phyloP scores from a whole-genome alignment of 2,113 vertebrate genomes.

The Canis aureus region DNA sequence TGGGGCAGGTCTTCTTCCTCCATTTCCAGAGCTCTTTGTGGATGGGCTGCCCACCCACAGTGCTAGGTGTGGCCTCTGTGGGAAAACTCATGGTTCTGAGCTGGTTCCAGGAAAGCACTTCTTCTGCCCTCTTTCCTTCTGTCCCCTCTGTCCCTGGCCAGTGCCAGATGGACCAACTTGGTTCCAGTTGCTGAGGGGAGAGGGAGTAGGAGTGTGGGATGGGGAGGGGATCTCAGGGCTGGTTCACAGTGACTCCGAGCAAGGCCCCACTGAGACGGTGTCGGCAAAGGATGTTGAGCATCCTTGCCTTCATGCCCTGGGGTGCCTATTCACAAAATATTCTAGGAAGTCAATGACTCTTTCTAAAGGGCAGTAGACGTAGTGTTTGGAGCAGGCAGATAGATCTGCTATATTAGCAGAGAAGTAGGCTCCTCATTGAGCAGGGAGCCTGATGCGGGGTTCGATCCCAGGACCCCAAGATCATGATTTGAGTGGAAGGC shows the following conservation, averaged over 20 bases:
- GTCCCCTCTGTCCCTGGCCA: neutral
- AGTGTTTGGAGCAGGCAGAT: neutral
- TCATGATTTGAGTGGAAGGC: neutral
- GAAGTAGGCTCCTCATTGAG: neutral
- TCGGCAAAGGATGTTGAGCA: neutral
- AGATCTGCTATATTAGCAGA: neutral
- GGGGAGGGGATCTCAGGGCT: neutral
- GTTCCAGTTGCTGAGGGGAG: neutral
- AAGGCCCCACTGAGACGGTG: neutral
- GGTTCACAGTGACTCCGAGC: neutral
- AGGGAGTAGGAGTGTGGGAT: neutral
- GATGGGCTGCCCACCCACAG: too few relatives aligned
- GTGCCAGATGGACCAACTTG: neutral
- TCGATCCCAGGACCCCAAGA: neutral
- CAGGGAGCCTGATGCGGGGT: neutral
- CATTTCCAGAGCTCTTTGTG: neutral
- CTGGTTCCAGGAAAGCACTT: neutral
- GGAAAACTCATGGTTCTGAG: neutral
- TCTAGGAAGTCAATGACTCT: neutral
- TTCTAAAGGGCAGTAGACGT: neutral
- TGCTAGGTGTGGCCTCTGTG: neutral
- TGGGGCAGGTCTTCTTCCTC: neutral
- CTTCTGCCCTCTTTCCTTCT: neutral
- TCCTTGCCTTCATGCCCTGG: neutral
- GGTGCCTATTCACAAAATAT: neutral